Evolutionary conservation across 2,888 invertebrate species (phyloP), one percentile per base, ranked within the genome.

Genomic region (Patella depressa): DNA sequence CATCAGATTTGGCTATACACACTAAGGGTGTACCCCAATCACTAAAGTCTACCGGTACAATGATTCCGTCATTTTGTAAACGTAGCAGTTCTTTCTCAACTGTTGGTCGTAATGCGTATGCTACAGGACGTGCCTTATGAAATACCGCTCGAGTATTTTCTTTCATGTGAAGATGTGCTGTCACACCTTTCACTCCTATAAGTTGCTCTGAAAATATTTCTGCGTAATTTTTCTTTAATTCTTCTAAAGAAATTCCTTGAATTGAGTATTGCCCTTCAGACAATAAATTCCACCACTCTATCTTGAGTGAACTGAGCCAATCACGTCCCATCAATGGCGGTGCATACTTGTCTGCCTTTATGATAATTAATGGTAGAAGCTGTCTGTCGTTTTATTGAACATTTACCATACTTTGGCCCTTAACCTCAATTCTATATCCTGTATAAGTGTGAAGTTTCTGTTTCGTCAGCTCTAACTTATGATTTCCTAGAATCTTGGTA

Each of bases 11-110:
- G 14, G 57, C 29, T n/a, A 81, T 75, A 11, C 80, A 79, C 2
- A 81, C 78, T n/a, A 82, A 65, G 17, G 81, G 81, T 11, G 81
- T 75, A 0, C 81, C 81, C 81, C 81, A 81, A n/a, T 82, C 78
- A 53, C 80, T 76, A 24, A n/a, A 69, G 15, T 59, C 53, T 17
- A 80, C 80, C n/a, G 55, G 70, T 71, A 69, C 53, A 34, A 76
- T 76, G 74, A 76, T 76, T n/a, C 76, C 76, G 7, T 76, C 73
- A n/a, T 73, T 73, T 45, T 59, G 54, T 19, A 76, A 45, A 14
- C 65, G 54, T 11, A 24, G 14, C 15, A 76, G 73, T 73, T 76
- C 76, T 45, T 34, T 34, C 11, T 76, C 57, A 54, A 76, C 59
- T n/a, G 34, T 12, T 17, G 53, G 29, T 29, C 59, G 17, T 54